These are phyloP conservation scores for Euleptes europaea DNA, from an alignment of 2,113 vertebrate genomes.

Conservation along the genomic window DNA sequence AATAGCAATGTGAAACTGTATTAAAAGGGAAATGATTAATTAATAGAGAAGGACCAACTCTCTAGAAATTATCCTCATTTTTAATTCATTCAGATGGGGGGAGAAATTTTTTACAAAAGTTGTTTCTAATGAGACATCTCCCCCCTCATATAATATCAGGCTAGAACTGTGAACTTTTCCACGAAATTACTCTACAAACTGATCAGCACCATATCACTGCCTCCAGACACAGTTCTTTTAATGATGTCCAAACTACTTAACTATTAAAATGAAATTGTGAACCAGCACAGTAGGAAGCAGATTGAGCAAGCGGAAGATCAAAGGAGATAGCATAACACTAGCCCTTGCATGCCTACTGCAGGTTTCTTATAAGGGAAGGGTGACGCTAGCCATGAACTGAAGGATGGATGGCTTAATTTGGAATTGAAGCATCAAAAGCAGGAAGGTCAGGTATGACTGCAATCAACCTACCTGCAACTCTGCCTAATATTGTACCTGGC, in stretches of 20 bases:
- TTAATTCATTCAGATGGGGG: constrained; percentile 66
- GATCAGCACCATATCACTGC: constrained; percentile 68
- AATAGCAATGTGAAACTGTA: constrained; percentile 55
- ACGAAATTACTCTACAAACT: constrained; percentile 65
- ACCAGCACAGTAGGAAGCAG: constrained; percentile 62
- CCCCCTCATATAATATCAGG: constrained; percentile 61
- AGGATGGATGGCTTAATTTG: constrained; percentile 49
- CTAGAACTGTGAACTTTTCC: constrained; percentile 69
- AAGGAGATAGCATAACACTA: constrained; percentile 64
- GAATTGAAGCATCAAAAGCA: constrained; percentile 30
- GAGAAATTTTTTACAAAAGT: constrained; percentile 67
- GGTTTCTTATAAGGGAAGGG: constrained; percentile 60
- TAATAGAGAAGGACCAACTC: constrained; percentile 61
- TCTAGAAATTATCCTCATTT: constrained; percentile 68
- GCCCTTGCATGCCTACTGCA: constrained; percentile 51
- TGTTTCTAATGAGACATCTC: constrained; percentile 70
- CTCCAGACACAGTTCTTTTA: constrained; percentile 69
- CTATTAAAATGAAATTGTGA: constrained; percentile 72
- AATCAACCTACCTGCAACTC: constrained; percentile 14
- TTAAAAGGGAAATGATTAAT: constrained; percentile 67
- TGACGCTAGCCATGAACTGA: constrained; percentile 55
- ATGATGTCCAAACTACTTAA: constrained; percentile 73
- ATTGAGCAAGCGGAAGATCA: constrained; percentile 64
- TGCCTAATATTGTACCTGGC: background rate
- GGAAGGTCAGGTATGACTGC: constrained; percentile 46